Conservation (phyloP, 2,113 vertebrate species). For the Thunnus thynnus region DNA sequence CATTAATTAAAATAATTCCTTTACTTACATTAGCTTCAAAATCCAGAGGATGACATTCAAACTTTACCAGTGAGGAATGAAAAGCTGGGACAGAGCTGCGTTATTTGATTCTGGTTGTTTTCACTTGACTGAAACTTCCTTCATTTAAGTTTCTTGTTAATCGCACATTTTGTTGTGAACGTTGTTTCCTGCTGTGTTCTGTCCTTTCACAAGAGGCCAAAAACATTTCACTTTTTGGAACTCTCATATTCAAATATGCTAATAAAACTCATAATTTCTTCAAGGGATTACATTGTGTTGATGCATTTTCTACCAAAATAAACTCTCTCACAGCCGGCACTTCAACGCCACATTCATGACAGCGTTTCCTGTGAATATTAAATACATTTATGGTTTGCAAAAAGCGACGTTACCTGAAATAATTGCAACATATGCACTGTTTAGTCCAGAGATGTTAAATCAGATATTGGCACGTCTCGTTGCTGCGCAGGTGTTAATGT, state of each 20-base stretch:
- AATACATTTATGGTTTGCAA: too few relatives aligned
- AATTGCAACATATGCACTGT: too few relatives aligned
- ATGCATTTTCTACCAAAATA: too few relatives aligned
- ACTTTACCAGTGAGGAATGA: neutral
- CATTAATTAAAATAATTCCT: slow-evolving; percentile 32
- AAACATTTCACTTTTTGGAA: neutral
- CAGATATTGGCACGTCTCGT: too few relatives aligned
- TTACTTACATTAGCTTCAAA: slow-evolving; percentile 22
- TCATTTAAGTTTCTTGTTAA: neutral
- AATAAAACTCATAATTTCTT: too few relatives aligned
- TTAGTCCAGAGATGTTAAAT: too few relatives aligned
- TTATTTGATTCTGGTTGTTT: neutral
- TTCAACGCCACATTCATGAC: too few relatives aligned
- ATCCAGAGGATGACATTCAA: slow-evolving; percentile 26
- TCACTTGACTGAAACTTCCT: neutral
- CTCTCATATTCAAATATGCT: neutral
- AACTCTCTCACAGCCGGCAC: too few relatives aligned
- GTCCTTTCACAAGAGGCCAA: neutral
- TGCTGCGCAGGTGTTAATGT: too few relatives aligned
- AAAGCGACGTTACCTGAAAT: too few relatives aligned
- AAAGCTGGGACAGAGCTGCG: slow-evolving; percentile 9
- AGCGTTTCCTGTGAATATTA: too few relatives aligned
- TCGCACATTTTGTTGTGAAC: slow-evolving; percentile 1
- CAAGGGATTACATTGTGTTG: too few relatives aligned
- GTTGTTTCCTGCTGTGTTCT: slow-evolving; percentile 5